A percentile compares a stretch with the other conserved stretches of the same genome.
Conservation (phyloP, 2,888 invertebrate genomes). For the Calephelis perditalis region DNA sequence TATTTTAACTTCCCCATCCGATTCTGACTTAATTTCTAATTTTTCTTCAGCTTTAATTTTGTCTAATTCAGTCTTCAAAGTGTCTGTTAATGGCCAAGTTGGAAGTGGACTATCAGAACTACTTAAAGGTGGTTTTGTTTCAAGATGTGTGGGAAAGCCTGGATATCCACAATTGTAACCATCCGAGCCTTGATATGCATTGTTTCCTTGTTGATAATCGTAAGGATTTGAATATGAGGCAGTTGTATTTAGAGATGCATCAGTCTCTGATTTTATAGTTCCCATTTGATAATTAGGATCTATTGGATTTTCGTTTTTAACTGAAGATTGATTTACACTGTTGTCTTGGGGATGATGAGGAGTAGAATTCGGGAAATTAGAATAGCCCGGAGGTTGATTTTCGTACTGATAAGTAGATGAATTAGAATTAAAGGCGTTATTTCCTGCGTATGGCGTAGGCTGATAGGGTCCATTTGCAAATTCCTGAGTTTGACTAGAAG, state of each 20-base stretch:
- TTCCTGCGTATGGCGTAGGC: slow-evolving; percentile 40
- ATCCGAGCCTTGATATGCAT: slow-evolving; percentile 29
- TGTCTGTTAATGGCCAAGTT: slow-evolving; percentile 64
- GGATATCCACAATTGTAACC: slow-evolving; percentile 51
- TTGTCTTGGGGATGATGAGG: slow-evolving; percentile 40
- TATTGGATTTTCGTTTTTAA: slow-evolving; percentile 41
- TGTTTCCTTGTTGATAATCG: slow-evolving; percentile 42
- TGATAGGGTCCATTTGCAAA: slow-evolving; percentile 53
- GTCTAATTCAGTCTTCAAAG: slow-evolving; percentile 61
- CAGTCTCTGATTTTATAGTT: slow-evolving; percentile 47
- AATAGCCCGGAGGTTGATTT: slow-evolving; percentile 48
- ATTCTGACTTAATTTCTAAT: slow-evolving; percentile 69
- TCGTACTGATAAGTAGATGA: slow-evolving; percentile 48
- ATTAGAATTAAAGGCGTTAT: slow-evolving; percentile 45
- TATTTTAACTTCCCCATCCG: slow-evolving; percentile 73
- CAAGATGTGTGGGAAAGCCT: slow-evolving; percentile 50
- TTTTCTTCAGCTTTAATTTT: slow-evolving; percentile 67
- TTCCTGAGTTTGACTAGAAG: slow-evolving; percentile 39
- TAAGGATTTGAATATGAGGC: slow-evolving; percentile 45
- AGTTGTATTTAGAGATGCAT: slow-evolving; percentile 38
- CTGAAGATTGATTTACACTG: slow-evolving; percentile 33
- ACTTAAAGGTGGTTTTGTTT: slow-evolving; percentile 61
- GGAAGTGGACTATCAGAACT: slow-evolving; percentile 61
- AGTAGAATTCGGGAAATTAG: slow-evolving; percentile 49
- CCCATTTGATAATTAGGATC: slow-evolving; percentile 37